Evolutionary conservation across 2,888 invertebrate species (phyloP), one percentile per base, ranked within the genome.

Genomic region (Autographa pulchrina): DNA sequence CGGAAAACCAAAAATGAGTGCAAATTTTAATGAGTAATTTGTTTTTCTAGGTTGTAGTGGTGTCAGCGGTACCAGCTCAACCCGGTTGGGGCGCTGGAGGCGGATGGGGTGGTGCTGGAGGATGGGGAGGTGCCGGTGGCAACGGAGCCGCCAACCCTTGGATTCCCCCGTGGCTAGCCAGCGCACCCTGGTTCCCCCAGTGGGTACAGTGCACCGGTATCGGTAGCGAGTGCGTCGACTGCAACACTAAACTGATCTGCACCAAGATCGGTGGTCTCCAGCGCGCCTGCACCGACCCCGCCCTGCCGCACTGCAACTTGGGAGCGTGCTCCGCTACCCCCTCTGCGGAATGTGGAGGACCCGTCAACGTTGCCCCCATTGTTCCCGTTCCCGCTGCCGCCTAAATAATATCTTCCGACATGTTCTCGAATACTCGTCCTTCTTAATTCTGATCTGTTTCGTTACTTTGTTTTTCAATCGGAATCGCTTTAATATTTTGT

Each of bases 321-420:
- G 96, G 96, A n/a, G 89, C 89, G 70, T 96, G 96, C 85, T 95
- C 96, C 0, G 95, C 94, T 9, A 94, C 95, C 0, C 94, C 96
- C 0, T 74, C 93, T 1, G 90, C 80, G 0, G 93, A 89, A 68
- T 96, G 96, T 41, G 85, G 0, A 41, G 82, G 54, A 0, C 85
- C 86, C 6, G 81, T 78, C 25, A 25, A 25, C 25, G 25, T 25
- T 60, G 70, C 78, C 25, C 80, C 66, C 54, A 48, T 62, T n/a
- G 75, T 35, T 6, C 56, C 56, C n/a, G 75, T 35, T 4, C 56
- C 56, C n/a, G 68, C 43, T 18, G 66, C 69, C 54, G 65, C 69
- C 54, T 35, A 68, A 58, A 48, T 43, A 38, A n/a, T 8, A 48
- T 11, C 35, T 38, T 31, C 54, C 18, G 5, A 2, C n/a, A 59